Percentiles rank a stretch among this genome's conserved stretches.
Evolutionary conservation across 1,140 invertebrate species (phyloP).

Genomic region (Teleopsis dalmanni): DNA sequence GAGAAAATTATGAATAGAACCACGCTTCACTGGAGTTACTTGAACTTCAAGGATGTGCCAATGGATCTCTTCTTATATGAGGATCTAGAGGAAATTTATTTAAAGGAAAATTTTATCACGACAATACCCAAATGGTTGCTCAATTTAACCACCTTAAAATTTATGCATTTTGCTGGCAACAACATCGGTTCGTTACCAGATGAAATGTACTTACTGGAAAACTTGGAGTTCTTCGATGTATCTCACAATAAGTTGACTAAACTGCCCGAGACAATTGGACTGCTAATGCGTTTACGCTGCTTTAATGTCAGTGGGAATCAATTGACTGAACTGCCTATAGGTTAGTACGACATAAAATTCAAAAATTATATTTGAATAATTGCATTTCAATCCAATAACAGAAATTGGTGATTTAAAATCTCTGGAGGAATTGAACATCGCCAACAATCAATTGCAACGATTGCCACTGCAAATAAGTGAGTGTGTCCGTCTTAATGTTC

Average conservation of each 20-base stretch:
- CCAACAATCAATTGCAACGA: slow-evolving; percentile 32
- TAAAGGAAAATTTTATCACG: slow-evolving; percentile 42
- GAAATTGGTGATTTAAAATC: slow-evolving; percentile 23
- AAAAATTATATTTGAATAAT: neutral
- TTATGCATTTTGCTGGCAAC: slow-evolving; percentile 39
- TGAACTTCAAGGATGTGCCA: slow-evolving; percentile 41
- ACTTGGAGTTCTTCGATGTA: slow-evolving; percentile 39
- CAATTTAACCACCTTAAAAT: slow-evolving; percentile 36
- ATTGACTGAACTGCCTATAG: slow-evolving; percentile 26
- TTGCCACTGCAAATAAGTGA: slow-evolving; percentile 36
- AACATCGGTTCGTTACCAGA: slow-evolving; percentile 28
- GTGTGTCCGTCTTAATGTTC: slow-evolving; percentile 31
- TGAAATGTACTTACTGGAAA: slow-evolving; percentile 38
- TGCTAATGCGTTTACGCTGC: slow-evolving; percentile 26
- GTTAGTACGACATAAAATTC: slow-evolving; percentile 17
- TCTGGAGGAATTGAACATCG: slow-evolving; percentile 35
- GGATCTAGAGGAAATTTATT: slow-evolving; percentile 31
- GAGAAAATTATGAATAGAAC: slow-evolving; percentile 36
- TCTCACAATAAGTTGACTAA: slow-evolving; percentile 35
- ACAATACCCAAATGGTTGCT: slow-evolving; percentile 40
- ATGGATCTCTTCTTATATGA: slow-evolving; percentile 38
- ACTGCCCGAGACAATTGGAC: slow-evolving; percentile 29
- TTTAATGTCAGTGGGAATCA: slow-evolving; percentile 37
- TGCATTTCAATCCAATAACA: slow-evolving; percentile 4
- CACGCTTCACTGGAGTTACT: slow-evolving; percentile 42